Evolutionary conservation across 2,113 vertebrate genomes (phyloP).

Genomic region (Caloenas nicobarica): DNA sequence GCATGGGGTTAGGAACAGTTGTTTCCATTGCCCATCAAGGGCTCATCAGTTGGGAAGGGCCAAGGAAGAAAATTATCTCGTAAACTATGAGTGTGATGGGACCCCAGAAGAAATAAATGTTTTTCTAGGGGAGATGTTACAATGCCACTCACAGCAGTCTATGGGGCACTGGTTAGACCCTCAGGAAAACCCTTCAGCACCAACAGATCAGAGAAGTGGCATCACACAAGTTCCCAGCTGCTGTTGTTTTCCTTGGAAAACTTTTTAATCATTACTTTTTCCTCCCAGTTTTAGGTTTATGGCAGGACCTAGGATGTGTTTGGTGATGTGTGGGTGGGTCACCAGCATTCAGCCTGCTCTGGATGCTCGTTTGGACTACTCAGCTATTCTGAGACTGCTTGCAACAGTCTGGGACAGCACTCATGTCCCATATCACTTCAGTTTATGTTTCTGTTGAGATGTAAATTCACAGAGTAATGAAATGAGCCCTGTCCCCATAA

Average conservation of each 20-base stretch:
- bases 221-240: background rate
- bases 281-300: background rate
- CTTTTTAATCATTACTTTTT: background rate
- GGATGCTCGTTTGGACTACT: background rate
- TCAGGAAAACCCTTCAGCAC: background rate
- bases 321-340: background rate
- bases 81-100: background rate
- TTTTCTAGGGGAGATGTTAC: background rate
- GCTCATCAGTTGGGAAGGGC: background rate
- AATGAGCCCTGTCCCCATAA: background rate
- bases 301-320: background rate
- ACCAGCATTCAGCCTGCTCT: background rate
- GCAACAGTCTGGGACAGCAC: background rate
- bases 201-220: background rate
- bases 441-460: background rate
- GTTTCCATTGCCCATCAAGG: background rate
- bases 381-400: background rate
- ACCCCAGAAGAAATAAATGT: background rate
- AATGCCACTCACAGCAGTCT: background rate
- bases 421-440: background rate
- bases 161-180: background rate
- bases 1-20: background rate
- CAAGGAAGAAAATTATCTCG: background rate
- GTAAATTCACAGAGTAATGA: background rate
- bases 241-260: background rate